Percentiles rank a stretch among this genome's conserved stretches.
These are phyloP conservation scores for Toxostoma redivivum DNA, from an alignment of 2,113 vertebrate species.

Conservation along the genomic window DNA sequence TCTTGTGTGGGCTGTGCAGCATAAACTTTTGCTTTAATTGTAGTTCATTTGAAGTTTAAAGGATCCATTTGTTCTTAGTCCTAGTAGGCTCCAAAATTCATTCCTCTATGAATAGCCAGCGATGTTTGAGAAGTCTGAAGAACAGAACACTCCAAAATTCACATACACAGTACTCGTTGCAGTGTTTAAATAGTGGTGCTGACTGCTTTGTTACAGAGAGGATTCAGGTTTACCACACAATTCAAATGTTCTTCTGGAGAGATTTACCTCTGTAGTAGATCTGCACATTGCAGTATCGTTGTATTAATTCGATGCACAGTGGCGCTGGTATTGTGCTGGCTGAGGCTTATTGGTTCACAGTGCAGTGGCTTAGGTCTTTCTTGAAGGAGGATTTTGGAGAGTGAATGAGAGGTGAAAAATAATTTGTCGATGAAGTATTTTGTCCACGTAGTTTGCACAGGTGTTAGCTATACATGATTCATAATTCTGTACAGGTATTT, in stretches of 20 bases:
- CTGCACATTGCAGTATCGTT: neutral
- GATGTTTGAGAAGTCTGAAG: neutral
- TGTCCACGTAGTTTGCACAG: neutral
- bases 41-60: neutral
- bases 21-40: neutral
- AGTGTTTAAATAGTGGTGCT: neutral
- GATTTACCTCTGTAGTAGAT: neutral
- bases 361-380: neutral
- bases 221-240: neutral
- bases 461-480: neutral
- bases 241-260: neutral
- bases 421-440: neutral
- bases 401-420: neutral
- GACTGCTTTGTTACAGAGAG: neutral
- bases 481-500: neutral
- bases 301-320: neutral
- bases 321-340: neutral
- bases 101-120: neutral
- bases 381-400: neutral
- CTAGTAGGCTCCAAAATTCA: neutral
- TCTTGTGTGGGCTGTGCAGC: neutral
- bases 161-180: fast-evolving
- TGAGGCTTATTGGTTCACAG: neutral
- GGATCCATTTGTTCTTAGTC: neutral
- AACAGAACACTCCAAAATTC: neutral